These are phyloP conservation scores for Vultur gryphus DNA, from an alignment of 2,797 vertebrate genomes.

Conservation along the genomic window DNA sequence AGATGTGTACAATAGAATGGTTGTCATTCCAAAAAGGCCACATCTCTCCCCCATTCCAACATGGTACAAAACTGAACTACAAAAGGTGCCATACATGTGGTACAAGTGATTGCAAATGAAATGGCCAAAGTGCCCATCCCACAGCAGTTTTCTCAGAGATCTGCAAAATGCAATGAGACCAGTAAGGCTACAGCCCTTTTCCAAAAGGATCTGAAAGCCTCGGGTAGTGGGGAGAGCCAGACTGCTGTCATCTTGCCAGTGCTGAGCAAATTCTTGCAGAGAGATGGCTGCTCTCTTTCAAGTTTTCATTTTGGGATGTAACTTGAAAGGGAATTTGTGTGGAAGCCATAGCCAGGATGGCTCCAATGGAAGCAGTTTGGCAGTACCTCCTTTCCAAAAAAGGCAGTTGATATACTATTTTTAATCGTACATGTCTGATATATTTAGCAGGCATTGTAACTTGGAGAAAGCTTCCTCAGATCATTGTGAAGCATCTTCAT, in stretches of 20 bases:
- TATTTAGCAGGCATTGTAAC: not conserved
- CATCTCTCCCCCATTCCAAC: accelerated
- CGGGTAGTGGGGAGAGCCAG: not conserved
- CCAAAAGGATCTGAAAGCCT: not conserved
- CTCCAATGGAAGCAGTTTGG: not conserved
- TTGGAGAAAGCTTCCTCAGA: not conserved
- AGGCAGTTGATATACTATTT: not conserved
- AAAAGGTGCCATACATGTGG: not conserved
- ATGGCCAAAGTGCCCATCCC: not conserved
- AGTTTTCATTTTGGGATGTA: not conserved
- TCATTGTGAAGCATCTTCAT: not conserved
- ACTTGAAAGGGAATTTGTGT: not conserved
- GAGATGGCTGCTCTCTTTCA: not conserved
- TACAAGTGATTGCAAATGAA: not conserved
- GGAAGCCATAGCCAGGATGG: not conserved
- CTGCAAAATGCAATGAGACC: accelerated
- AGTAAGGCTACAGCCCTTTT: not conserved
- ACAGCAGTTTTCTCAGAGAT: not conserved
- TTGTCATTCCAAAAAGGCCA: not conserved
- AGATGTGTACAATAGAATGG: not conserved
- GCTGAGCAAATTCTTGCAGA: not conserved
- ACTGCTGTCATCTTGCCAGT: not conserved
- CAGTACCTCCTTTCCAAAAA: not conserved
- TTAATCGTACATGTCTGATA: not conserved
- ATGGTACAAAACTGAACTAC: not conserved